phyloP scores from a whole-genome alignment of 2,113 vertebrate genomes.

The Mobula hypostoma region DNA sequence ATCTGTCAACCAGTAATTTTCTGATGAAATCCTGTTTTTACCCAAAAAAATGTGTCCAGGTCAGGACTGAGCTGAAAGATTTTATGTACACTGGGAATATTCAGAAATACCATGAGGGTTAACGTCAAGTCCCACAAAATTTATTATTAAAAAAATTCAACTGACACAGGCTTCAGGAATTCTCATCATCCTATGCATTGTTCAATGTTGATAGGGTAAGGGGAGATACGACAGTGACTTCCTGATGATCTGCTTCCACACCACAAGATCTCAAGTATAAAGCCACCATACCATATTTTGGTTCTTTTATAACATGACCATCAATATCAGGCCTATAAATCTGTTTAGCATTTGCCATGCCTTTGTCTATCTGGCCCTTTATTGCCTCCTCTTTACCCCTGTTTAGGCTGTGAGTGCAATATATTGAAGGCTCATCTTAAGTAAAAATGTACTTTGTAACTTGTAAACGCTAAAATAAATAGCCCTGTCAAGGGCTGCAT shows the following conservation, averaged over 20 bases:
- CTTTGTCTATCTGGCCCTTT: background rate
- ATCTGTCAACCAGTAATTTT: conserved; percentile 19
- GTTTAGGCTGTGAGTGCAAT: too few species aligned
- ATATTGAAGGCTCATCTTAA: background rate
- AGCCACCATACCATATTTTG: background rate
- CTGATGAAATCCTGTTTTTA: background rate
- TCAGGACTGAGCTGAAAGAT: background rate
- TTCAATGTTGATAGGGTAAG: background rate
- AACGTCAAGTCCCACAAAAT: background rate
- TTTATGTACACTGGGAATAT: background rate
- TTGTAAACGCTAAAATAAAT: background rate
- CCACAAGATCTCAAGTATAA: background rate
- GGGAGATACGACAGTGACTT: background rate
- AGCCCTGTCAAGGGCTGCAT: background rate
- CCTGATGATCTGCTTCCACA: background rate
- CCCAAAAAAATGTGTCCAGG: background rate
- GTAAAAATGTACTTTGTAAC: background rate
- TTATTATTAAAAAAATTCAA: background rate
- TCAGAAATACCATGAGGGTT: background rate
- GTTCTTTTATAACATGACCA: background rate
- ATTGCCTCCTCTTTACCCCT: too few species aligned
- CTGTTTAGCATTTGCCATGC: background rate
- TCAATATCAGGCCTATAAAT: background rate
- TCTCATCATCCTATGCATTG: background rate
- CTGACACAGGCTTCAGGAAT: background rate